These are phyloP conservation scores for Scarus forsteni DNA, from an alignment of 2,797 vertebrate species.

Conservation along the genomic window DNA sequence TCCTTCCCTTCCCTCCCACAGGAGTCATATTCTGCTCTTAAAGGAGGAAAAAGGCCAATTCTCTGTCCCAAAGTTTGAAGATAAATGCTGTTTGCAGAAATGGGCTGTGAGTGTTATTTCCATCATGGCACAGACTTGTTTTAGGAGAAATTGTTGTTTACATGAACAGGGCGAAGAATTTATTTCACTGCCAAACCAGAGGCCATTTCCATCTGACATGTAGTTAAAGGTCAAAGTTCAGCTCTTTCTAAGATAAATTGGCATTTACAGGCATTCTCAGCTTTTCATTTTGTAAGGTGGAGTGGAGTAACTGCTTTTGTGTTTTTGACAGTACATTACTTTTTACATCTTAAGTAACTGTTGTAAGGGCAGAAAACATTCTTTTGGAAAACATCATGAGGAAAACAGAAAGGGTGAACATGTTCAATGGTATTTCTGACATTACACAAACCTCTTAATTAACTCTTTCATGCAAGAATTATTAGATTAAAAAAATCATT, in stretches of 20 bases:
- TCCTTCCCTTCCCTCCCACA: constrained; percentile 61
- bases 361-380: too few relatives aligned
- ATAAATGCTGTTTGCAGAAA: constrained; percentile 70
- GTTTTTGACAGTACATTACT: too few relatives aligned
- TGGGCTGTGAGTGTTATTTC: constrained; percentile 72
- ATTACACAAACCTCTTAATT: too few relatives aligned
- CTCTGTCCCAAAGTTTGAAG: constrained; percentile 56
- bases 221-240: constrained; percentile 11
- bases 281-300: not conserved
- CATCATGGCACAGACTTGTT: constrained; percentile 43
- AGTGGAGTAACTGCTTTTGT: not conserved
- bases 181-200: constrained; percentile 42
- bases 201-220: constrained; percentile 3
- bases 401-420: too few relatives aligned
- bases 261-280: not conserved
- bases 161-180: constrained; percentile 18
- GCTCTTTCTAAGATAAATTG: not conserved
- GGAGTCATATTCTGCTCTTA: constrained; percentile 52
- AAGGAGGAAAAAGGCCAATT: constrained; percentile 47
- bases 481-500: constrained; percentile 20
- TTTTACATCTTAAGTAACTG: too few relatives aligned
- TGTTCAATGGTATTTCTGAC: too few relatives aligned
- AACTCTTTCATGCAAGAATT: constrained; percentile 2
- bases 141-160: constrained; percentile 54
- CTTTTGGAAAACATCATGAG: too few relatives aligned